These are phyloP conservation scores for Chymomyza fuscimana DNA, from an alignment of 2,888 invertebrate genomes.

Conservation along the genomic window DNA sequence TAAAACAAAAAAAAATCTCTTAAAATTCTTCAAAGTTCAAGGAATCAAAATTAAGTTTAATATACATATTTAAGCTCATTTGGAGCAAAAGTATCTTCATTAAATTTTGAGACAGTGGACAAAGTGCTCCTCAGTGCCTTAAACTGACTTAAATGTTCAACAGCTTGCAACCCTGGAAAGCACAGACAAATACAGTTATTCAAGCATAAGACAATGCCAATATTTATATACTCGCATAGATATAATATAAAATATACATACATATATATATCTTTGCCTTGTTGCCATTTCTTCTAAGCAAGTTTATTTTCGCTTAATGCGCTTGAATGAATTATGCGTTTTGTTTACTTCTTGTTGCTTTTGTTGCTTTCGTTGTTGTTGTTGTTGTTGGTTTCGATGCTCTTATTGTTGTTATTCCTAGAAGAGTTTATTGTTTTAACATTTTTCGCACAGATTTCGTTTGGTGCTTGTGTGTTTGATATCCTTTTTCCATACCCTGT, in stretches of 20 bases:
- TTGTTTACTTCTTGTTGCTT: constrained; percentile 28
- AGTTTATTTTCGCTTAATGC: constrained; percentile 66
- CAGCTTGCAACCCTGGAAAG: background rate
- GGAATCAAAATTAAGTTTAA: too few relatives aligned
- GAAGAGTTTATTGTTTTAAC: constrained; percentile 50
- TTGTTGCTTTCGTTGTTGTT: background rate
- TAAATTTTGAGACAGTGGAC: too few relatives aligned
- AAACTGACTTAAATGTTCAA: background rate
- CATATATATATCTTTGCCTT: background rate
- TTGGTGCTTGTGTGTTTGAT: background rate
- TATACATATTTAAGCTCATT: too few relatives aligned
- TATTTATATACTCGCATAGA: background rate
- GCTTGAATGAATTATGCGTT: constrained; percentile 58
- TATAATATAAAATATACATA: background rate
- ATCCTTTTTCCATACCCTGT: constrained; percentile 6
- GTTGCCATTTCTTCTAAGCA: constrained; percentile 22
- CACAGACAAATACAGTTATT: background rate
- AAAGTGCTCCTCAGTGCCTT: background rate
- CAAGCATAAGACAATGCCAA: background rate
- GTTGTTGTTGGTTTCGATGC: background rate
- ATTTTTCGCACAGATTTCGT: constrained; percentile 32
- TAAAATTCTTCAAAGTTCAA: too few relatives aligned
- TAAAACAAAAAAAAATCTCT: too few relatives aligned
- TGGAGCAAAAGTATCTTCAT: too few relatives aligned
- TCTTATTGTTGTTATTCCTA: background rate